Base-by-base conservation (phyloP, 2,888 invertebrate species). In the Machimus rusticus region DNA sequence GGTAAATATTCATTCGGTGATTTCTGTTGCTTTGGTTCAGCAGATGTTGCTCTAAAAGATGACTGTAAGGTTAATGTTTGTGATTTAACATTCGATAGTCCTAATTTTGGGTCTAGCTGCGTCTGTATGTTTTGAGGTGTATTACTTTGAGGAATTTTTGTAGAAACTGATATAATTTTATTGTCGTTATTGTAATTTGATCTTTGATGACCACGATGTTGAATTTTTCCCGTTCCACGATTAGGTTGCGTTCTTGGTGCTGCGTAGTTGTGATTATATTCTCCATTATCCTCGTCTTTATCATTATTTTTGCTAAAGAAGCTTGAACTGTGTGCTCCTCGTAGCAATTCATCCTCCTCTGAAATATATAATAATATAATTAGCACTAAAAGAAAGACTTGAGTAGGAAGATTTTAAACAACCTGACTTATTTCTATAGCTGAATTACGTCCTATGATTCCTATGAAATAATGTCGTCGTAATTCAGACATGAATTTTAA, bases 261-360 rank as follows among this genome's bases (percentile, higher is more conserved):
- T 79, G 92, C 90, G 8, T 88, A 77, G 8, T 88, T 76, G 9
- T 90, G 88, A 8, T 90, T 90, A 87, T 91, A 91, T 87, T 94
- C 93, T 87, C 94, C 94, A 86, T 94, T 94, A 88, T 94, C 93
- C 85, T 93, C 93, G 90, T 95, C 94, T 89, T 94, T 94, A 8
- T 94, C 93, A 90, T 95, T 94, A 81, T 94, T 93, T 90, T 94
- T 95, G 90, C 95, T 95, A 92, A 95, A 96, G 93, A 96, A 96
- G 92, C 96, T 96, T 1, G 96, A 96, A 88, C 96, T 96, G 91
- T 96, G 96, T 34, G 96, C 95, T 74, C 95, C 95, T 89, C 95
- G 95, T 88, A 96, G 95, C 87, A 94, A 94, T 90, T 96, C 96
- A 87, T 94, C 94, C 91, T 93, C 88, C 91, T 93, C 91, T 92